Base-by-base conservation (phyloP, 2,113 vertebrate species). In the Elanus axillaris region DNA sequence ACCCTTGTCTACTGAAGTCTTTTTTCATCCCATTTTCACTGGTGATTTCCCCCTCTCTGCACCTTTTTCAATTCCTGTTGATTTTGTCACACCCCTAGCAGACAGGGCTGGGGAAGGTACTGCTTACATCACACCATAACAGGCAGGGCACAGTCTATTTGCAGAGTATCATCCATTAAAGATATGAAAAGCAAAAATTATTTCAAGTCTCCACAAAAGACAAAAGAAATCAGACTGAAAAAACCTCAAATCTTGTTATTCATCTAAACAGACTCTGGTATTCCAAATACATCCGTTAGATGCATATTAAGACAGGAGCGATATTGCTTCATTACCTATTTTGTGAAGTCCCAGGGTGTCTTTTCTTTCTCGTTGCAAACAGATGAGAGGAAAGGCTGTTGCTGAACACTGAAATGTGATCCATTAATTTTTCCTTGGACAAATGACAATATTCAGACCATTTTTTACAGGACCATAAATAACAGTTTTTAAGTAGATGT, bases 81-180 rank as follows among this genome's bases (percentile, higher is more conserved):
- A 71, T 82, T 66, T 59, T 34, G 47, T n/a, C 55, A 27, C 29
- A 32, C 8, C 10, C 19, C 8, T 8, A 34, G 77, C 31, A 66
- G 66, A 38, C 26, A 64, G 34, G 18, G 26, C 34, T 53, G 45
- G 19, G 23, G 59, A 72, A 60, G 14, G 13, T 14, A 32, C 34
- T 0, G 0, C 60, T 52, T 42, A 16, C 15, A 59, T 23, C 31
- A 32, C 4, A 1, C 26, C 8, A 1, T 36, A 53, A 32, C 56
- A 45, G 31, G 31, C 2, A 6, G 31, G 34, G 18, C 38, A 58
- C 18, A 11, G 19, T 71, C 15, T 2, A 3, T 38, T 69, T 26
- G 23, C 56, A 75, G 29, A 66, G 23, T 56, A 74, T 21, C 34
- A 17, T 11, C 31, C 2, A 2, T 40, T 45, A 55, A 45, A 62